Evolutionary conservation across 2,888 invertebrate species (phyloP), one percentile per base, ranked within the genome.

Genomic region (Cosmia pyralina): DNA sequence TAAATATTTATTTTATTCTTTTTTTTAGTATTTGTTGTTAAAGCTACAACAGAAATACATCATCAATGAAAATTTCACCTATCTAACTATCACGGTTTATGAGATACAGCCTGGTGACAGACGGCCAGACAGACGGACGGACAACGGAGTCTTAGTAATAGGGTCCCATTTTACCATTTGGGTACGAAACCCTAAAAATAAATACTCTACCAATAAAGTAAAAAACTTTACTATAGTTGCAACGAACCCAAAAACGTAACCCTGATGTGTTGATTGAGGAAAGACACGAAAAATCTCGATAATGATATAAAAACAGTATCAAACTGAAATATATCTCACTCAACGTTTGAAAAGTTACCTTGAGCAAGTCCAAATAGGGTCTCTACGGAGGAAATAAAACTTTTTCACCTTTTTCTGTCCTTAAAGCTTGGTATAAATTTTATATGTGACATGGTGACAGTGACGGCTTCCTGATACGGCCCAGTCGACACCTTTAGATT

Each of bases 351-450:
- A 75, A 75, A 73, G 28, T 81, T 74, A 53, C 68, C 48, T 62
- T 72, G 65, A 17, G 2, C 6, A 48, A 44, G 53, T 75, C 60
- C 59, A 58, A 77, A 78, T 75, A 67, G 63, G 59, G 76, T 73
- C 72, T 64, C 73, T 0, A 5, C 55, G 67, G 79, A 68, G 77
- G 69, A 82, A 66, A 75, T 71, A 75, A 76, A 77, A 75, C 59
- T 73, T 79, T 75, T 66, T 44, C 55, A 77, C 68, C 70, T 75
- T 71, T 65, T 48, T 75, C 60, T 65, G 44, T 62, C 62, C 58
- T 50, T 63, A 64, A 69, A 60, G 62, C 67, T 81, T 60, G 19
- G 44, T 72, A 78, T 81, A 86, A 69, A 81, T 81, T 76, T 76
- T 72, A 59, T 69, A 74, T 71, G 69, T 70, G 70, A n/a, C 59